Base-by-base conservation (phyloP, 2,797 vertebrate genomes). In the Lycodopsis pacificus region DNA sequence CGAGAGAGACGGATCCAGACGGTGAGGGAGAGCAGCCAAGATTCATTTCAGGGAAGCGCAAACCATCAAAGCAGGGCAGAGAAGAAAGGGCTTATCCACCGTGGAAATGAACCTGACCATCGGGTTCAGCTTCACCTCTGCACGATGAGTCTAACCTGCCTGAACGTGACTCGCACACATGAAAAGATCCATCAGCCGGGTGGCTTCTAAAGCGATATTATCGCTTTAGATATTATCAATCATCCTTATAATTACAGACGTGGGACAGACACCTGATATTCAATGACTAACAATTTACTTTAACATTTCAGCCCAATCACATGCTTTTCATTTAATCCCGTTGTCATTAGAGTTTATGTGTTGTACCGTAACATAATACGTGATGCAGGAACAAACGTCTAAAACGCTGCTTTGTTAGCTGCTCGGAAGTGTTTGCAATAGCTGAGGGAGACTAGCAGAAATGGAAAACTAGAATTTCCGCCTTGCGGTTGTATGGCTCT, bases 41-140 rank as follows among this genome's bases (percentile, higher is more conserved):
- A 89, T 80, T 90, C 84, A 92, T 82, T 87, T 88, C 89, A 80
- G 81, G 8, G 27, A 57, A 88, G 88, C 59, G 59, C 81, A 73
- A 78, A 86, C 90, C 89, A 91, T 93, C 90, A 94, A 94, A 94
- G 91, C 82, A 82, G 56, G 82, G 57, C 78, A 73, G 66, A 93
- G 90, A 93, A 92, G 91, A 94, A 93, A 92, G 89, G 86, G 87
- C 79, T 92, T 90, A 93, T 93, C 88, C 91, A 81, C 86, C 84
- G 90, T 90, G 89, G 86, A 92, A 94, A 92, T 91, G 89, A 92
- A 91, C 88, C 88, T 83, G 89, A 85, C 84, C 88, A 65, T 54
- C 14, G 67, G 79, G 85, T 89, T 87, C 87, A 86, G 84, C 74
- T 78, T 46, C 84, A 85, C 68, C 69, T 78, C 82, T 72, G 70